Conservation (phyloP, 2,797 vertebrate species). For the Parotocinclus haroldoi region DNA sequence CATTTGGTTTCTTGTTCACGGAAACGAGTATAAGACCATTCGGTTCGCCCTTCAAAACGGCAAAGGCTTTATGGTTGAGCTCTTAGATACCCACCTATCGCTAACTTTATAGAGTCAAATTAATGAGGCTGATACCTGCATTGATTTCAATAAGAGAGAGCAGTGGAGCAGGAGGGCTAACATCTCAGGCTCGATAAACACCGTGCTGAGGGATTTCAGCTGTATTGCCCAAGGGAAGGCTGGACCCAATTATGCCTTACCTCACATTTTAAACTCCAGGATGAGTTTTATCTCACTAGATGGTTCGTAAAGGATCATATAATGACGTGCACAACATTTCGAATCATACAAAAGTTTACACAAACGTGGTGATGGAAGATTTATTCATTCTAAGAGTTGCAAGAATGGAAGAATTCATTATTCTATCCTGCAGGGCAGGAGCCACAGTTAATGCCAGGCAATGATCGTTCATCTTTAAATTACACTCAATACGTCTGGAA, state of each 20-base stretch:
- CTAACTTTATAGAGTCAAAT: constrained; percentile 60
- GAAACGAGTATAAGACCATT: constrained; percentile 21
- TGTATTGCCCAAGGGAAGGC: constrained; percentile 11
- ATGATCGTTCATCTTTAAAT: too few species aligned
- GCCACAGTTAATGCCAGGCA: too few species aligned
- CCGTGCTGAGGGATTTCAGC: constrained; percentile 33
- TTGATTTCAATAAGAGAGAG: constrained; percentile 72
- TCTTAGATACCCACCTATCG: constrained; percentile 48
- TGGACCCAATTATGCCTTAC: constrained; percentile 4
- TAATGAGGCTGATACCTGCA: constrained; percentile 68
- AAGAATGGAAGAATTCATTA: too few species aligned
- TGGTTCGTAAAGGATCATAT: too few species aligned
- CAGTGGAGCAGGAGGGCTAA: constrained; percentile 60
- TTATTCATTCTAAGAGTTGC: too few species aligned
- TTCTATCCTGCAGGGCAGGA: too few species aligned
- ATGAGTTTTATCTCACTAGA: background rate
- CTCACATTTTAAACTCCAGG: constrained; percentile 4
- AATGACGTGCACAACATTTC: too few species aligned
- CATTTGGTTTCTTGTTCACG: constrained; percentile 13
- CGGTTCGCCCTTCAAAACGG: constrained; percentile 28
- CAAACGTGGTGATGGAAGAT: too few species aligned
- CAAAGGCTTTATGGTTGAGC: constrained; percentile 55
- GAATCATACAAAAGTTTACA: too few species aligned
- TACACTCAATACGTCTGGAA: too few species aligned
- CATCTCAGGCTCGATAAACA: constrained; percentile 60